Evolutionary conservation across 2,797 vertebrate genomes (phyloP).

Genomic region (Eulemur rubriventer): DNA sequence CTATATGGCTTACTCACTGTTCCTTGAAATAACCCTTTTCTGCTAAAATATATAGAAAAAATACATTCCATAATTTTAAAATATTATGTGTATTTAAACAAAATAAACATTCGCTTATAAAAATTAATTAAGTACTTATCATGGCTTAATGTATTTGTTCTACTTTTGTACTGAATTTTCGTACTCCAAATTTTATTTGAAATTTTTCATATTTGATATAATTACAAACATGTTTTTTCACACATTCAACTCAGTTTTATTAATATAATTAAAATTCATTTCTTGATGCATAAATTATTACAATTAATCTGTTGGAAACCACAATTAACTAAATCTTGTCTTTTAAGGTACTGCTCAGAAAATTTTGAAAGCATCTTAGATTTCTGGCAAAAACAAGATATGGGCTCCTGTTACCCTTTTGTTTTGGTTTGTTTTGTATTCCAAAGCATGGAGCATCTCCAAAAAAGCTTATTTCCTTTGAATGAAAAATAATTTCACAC

Average conservation of each 20-base stretch:
- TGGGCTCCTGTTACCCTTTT: not conserved
- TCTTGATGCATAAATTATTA: not conserved
- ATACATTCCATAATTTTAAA: not conserved
- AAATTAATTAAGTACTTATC: not conserved
- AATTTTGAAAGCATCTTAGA: not conserved
- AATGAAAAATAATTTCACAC: not conserved
- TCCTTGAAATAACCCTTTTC: not conserved
- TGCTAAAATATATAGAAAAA: not conserved
- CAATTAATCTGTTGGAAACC: not conserved
- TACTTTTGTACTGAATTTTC: slow-evolving; percentile 16
- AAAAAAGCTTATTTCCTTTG: not conserved
- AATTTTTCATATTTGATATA: not conserved
- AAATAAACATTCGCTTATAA: not conserved
- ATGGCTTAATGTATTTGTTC: not conserved
- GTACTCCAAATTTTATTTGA: not conserved
- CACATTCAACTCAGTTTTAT: not conserved
- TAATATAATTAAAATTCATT: slow-evolving; percentile 9
- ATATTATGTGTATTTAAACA: not conserved
- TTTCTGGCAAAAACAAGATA: not conserved
- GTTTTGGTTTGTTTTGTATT: not conserved
- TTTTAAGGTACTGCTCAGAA: not conserved
- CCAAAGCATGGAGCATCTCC: not conserved
- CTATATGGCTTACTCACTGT: not conserved
- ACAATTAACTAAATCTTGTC: not conserved
- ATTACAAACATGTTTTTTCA: not conserved